Evolutionary conservation across 2,797 vertebrate species (phyloP).

Genomic region (Setipinna tenuifilis): DNA sequence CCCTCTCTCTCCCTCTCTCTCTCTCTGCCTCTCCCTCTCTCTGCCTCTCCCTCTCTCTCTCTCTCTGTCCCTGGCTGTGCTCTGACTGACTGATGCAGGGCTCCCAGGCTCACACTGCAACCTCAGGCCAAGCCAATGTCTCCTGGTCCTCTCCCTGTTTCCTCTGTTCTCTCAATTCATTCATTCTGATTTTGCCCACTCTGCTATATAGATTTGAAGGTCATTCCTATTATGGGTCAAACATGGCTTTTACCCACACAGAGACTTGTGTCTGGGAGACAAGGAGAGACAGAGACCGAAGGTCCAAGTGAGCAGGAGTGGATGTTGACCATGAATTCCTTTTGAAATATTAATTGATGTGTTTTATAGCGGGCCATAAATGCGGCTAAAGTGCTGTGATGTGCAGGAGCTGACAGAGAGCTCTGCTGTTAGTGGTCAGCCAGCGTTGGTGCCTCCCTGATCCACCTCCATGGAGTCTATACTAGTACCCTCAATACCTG

Average conservation of each 20-base stretch:
- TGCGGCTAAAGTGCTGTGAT: conserved; percentile 20
- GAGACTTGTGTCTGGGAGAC: not conserved
- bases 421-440: not conserved
- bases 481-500: not conserved
- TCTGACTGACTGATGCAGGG: not conserved
- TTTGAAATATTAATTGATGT: conserved; percentile 50
- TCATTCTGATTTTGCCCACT: not conserved
- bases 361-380: conserved; percentile 41
- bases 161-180: not conserved
- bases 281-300: not conserved
- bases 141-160: not conserved
- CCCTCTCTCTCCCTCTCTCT: not conserved
- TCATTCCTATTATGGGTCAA: not conserved
- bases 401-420: not conserved
- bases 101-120: not conserved
- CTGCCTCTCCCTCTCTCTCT: not conserved
- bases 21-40: not conserved
- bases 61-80: not conserved
- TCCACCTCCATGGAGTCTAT: not conserved
- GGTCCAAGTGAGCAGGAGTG: not conserved
- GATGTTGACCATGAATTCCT: conserved; percentile 36
- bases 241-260: not conserved
- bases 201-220: not conserved
- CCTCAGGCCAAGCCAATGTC: not conserved
- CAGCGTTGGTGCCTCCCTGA: not conserved